A percentile compares a stretch with the other conserved stretches of the same genome.
phyloP scores from a whole-genome alignment of 1,140 invertebrate species.

The Vanessa atalanta region DNA sequence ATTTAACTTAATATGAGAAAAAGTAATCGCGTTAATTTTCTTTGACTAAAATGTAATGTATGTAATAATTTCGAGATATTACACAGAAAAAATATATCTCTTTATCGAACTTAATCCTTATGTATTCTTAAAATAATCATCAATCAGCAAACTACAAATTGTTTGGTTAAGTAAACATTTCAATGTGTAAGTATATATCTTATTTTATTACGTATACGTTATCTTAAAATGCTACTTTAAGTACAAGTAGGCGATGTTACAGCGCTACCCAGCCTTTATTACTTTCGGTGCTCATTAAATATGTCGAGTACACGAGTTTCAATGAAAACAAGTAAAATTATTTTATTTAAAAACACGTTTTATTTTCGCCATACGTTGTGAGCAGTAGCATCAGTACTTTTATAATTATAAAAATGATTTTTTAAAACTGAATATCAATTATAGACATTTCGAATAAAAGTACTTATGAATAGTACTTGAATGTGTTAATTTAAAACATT shows the following conservation, averaged over 20 bases:
- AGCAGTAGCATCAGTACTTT: background rate
- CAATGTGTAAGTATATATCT: background rate
- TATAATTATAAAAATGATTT: background rate
- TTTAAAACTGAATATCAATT: no score
- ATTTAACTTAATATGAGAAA: no score
- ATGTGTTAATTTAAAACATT: background rate
- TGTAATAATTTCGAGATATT: no score
- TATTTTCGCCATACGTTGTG: background rate
- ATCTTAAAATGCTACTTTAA: background rate
- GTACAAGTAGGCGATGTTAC: background rate
- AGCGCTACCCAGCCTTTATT: constrained; percentile 7
- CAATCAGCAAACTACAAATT: background rate
- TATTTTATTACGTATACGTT: background rate
- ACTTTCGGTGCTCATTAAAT: constrained; percentile 27
- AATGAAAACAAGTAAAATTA: constrained; percentile 19
- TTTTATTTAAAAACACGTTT: constrained; percentile 17
- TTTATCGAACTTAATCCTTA: no score
- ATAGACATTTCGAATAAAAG: no score
- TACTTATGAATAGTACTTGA: no score
- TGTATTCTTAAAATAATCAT: no score
- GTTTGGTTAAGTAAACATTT: background rate
- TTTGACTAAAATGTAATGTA: no score
- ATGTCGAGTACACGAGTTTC: constrained; percentile 28
- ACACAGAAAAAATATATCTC: no score
- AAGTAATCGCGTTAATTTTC: no score